These are phyloP conservation scores for Cettia cetti DNA, from an alignment of 2,113 vertebrate species.

Conservation along the genomic window DNA sequence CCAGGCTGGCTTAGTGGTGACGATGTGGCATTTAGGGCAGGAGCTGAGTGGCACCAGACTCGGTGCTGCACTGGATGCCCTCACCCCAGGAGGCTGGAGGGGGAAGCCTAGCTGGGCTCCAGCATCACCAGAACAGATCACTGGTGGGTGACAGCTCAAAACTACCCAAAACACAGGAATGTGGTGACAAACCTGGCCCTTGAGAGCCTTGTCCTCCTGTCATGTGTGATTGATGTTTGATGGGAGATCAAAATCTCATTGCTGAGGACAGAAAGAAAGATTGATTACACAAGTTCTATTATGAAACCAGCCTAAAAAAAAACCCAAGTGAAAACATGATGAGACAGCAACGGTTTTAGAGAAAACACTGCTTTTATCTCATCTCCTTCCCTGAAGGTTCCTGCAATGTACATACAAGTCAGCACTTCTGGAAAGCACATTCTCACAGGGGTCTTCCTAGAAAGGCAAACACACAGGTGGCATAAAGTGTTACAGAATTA, in stretches of 20 bases:
- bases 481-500: background rate
- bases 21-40: background rate
- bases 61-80: background rate
- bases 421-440: background rate
- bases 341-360: background rate
- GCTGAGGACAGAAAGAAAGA: background rate
- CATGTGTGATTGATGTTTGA: background rate
- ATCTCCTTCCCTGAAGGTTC: background rate
- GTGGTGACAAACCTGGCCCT: background rate
- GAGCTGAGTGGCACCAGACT: background rate
- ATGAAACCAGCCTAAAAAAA: slow-evolving; percentile 15
- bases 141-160: background rate
- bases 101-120: background rate
- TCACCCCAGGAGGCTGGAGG: background rate
- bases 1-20: background rate
- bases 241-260: background rate
- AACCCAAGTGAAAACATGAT: background rate
- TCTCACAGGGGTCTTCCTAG: background rate
- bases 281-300: background rate
- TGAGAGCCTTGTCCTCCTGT: background rate
- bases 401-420: background rate
- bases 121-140: background rate
- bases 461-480: background rate
- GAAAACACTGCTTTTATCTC: background rate
- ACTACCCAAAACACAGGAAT: background rate